These are phyloP conservation scores for Drosophila gaucha DNA, from an alignment of 2,888 invertebrate species.

Conservation along the genomic window DNA sequence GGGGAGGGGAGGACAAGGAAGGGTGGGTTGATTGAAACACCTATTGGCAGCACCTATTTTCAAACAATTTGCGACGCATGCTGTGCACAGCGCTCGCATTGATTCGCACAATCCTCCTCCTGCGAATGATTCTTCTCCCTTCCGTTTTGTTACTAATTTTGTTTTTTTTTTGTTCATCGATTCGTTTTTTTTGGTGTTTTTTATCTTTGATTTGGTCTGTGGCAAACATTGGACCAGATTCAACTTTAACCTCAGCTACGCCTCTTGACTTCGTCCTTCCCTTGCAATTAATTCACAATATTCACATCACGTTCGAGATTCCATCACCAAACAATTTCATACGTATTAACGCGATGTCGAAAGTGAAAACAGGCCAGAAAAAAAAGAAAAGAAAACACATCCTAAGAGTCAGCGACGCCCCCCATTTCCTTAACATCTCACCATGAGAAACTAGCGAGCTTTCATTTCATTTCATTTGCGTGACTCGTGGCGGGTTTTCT, in stretches of 20 bases:
- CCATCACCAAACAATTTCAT: constrained; percentile 82
- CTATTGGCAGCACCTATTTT: constrained; percentile 18
- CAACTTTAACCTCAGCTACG: constrained; percentile 30
- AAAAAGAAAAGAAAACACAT: too few relatives aligned
- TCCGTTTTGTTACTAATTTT: constrained; percentile 61
- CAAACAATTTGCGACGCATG: constrained; percentile 19
- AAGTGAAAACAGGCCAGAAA: constrained; percentile 68
- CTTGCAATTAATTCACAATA: constrained; percentile 75
- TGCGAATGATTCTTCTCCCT: not conserved
- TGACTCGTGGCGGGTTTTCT: constrained; percentile 1
- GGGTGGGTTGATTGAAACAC: not conserved
- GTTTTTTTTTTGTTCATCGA: constrained; percentile 43
- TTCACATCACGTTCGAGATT: constrained; percentile 76
- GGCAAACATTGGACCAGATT: not conserved
- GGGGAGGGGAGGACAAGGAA: too few relatives aligned
- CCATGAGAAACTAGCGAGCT: not conserved
- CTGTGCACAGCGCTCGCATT: constrained; percentile 24
- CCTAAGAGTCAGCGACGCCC: constrained; percentile 1
- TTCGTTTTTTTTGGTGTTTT: constrained; percentile 2
- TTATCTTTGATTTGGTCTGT: constrained; percentile 19
- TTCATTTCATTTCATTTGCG: constrained; percentile 6
- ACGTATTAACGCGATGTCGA: constrained; percentile 80
- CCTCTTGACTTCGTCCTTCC: constrained; percentile 5
- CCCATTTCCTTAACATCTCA: not conserved
- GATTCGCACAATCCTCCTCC: constrained; percentile 4